phyloP scores from a whole-genome alignment of 2,888 invertebrate genomes.

The Cremastobaeus sp. region DNA sequence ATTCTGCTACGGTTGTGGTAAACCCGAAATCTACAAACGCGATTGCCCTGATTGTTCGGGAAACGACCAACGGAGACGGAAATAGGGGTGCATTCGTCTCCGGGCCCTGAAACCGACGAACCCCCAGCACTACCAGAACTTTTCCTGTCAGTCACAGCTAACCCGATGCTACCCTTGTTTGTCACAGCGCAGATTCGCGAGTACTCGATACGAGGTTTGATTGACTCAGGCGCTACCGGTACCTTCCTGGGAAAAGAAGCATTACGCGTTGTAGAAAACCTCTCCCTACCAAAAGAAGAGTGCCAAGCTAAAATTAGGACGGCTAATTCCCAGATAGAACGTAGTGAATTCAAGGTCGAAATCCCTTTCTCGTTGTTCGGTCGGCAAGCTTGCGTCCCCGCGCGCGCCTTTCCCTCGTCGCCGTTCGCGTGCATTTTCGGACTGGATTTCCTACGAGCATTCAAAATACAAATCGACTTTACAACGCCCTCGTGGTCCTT shows the following conservation, averaged over 20 bases:
- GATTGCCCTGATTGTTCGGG: background rate
- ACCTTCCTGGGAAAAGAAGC: background rate
- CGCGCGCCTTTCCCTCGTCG: background rate
- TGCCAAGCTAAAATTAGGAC: background rate
- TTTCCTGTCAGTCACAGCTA: too few relatives aligned
- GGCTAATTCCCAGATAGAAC: background rate
- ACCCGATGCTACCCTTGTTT: too few relatives aligned
- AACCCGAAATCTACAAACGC: background rate
- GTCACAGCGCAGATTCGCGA: too few relatives aligned
- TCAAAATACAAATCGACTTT: background rate
- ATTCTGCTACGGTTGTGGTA: background rate
- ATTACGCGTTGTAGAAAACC: background rate
- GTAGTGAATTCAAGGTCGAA: background rate
- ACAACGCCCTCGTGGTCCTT: background rate
- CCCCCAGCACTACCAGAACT: background rate
- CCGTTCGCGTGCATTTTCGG: conserved; percentile 7
- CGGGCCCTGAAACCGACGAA: background rate
- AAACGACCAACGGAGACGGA: background rate
- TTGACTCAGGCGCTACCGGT: conserved; percentile 3
- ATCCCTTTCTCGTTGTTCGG: background rate
- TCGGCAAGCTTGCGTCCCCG: background rate
- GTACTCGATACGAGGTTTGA: too few relatives aligned
- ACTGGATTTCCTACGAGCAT: background rate
- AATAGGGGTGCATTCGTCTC: background rate
- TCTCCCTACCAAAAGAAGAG: background rate